These are phyloP conservation scores for Malurus melanocephalus DNA, from an alignment of 2,113 vertebrate genomes.

Conservation along the genomic window DNA sequence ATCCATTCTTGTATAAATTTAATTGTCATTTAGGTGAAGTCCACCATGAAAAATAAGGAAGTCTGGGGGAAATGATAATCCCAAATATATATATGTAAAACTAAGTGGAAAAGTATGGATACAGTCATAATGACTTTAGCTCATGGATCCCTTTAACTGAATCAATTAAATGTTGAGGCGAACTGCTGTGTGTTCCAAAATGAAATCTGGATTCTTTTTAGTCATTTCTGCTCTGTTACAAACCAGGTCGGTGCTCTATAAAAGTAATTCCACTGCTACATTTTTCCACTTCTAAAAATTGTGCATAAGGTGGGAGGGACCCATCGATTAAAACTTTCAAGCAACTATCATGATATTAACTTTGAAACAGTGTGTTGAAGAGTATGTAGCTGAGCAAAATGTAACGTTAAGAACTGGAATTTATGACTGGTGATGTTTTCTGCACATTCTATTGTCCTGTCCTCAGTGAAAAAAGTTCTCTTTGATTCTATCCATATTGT, in stretches of 20 bases:
- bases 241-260: background rate
- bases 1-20: background rate
- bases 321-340: background rate
- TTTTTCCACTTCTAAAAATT: background rate
- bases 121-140: background rate
- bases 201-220: background rate
- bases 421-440: background rate
- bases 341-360: background rate
- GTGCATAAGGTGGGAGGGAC: background rate
- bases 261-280: background rate
- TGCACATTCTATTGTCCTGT: background rate
- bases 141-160: background rate
- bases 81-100: background rate
- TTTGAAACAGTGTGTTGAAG: background rate
- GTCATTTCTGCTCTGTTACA: background rate
- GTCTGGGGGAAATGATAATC: background rate
- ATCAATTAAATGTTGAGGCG: background rate
- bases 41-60: background rate
- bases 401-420: background rate
- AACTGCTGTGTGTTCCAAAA: background rate
- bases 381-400: background rate
- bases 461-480: background rate
- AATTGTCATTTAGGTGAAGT: background rate
- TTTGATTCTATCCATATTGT: background rate
- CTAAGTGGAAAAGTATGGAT: background rate